These are phyloP conservation scores for Horisme vitalbata DNA, from an alignment of 2,888 invertebrate species.

Conservation along the genomic window DNA sequence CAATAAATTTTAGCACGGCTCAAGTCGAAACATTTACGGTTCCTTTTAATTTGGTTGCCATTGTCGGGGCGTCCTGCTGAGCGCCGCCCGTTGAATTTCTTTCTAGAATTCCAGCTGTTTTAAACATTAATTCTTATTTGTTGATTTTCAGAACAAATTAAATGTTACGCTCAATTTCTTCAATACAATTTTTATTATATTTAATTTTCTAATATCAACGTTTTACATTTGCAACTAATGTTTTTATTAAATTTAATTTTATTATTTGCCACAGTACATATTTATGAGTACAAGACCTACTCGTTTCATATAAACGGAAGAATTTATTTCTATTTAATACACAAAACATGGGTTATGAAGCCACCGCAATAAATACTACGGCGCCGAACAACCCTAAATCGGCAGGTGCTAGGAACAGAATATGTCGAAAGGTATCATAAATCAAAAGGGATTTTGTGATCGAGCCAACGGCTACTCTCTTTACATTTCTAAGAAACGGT, in stretches of 20 bases:
- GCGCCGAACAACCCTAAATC: conserved; percentile 33
- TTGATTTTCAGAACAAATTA: conserved; percentile 70
- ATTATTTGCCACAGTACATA: too few species aligned
- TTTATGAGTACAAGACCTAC: too few species aligned
- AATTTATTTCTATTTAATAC: too few species aligned
- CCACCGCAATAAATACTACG: conserved; percentile 18
- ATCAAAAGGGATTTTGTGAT: conserved; percentile 63
- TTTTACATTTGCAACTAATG: not conserved
- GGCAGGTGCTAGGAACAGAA: conserved; percentile 55
- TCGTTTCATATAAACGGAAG: too few species aligned
- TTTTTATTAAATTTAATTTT: too few species aligned
- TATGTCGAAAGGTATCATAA: conserved; percentile 55
- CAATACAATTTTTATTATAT: conserved; percentile 24
- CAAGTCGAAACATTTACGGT: conserved; percentile 80
- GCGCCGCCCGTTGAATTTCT: conserved; percentile 72
- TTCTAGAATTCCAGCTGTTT: conserved; percentile 77
- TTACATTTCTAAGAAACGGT: conserved; percentile 61
- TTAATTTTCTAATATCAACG: conserved; percentile 8
- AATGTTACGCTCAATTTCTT: conserved; percentile 50
- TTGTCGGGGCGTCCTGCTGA: conserved; percentile 78
- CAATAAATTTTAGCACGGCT: conserved; percentile 81
- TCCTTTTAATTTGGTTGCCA: conserved; percentile 81
- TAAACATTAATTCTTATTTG: conserved; percentile 77
- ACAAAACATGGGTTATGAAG: conserved; percentile 2
- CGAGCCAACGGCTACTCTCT: conserved; percentile 56